These are phyloP conservation scores for Catostomus latipinnis DNA, from an alignment of 2,797 vertebrate genomes.

Conservation along the genomic window DNA sequence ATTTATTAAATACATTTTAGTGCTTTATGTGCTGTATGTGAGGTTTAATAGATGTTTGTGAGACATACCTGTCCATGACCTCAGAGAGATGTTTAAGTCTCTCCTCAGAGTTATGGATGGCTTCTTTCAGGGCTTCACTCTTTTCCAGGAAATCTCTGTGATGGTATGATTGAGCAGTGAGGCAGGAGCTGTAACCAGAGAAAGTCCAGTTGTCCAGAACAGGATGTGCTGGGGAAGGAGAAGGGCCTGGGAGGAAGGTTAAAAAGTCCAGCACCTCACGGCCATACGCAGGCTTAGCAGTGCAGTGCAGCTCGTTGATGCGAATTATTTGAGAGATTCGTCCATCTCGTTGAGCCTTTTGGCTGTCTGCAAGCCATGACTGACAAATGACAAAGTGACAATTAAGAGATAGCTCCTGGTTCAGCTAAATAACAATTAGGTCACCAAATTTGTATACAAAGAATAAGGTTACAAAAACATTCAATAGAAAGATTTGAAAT, in stretches of 20 bases:
- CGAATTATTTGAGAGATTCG: conserved; percentile 82
- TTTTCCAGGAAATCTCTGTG: conserved; percentile 67
- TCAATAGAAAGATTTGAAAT: neutral
- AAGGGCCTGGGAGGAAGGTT: conserved; percentile 77
- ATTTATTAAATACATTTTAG: too few relatives aligned
- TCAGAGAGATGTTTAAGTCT: conserved; percentile 81
- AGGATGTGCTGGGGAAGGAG: conserved; percentile 60
- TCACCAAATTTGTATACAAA: too few relatives aligned
- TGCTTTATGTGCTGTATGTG: neutral
- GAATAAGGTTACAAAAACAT: too few relatives aligned
- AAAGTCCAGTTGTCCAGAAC: conserved; percentile 70
- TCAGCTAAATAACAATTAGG: neutral
- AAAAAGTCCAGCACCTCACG: conserved; percentile 87
- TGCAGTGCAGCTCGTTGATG: conserved; percentile 85
- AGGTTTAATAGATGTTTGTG: neutral
- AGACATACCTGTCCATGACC: conserved; percentile 84
- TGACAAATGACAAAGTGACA: conserved; percentile 50
- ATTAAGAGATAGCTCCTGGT: neutral
- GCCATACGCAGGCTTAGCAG: conserved; percentile 83
- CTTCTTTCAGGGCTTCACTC: conserved; percentile 68
- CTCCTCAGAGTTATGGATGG: conserved; percentile 79
- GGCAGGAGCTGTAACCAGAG: conserved; percentile 75
- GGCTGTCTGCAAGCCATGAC: conserved; percentile 81
- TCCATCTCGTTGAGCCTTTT: conserved; percentile 78
- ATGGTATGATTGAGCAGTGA: conserved; percentile 68